Conservation (phyloP, 2,888 invertebrate species). For the Morpho deidamia region DNA sequence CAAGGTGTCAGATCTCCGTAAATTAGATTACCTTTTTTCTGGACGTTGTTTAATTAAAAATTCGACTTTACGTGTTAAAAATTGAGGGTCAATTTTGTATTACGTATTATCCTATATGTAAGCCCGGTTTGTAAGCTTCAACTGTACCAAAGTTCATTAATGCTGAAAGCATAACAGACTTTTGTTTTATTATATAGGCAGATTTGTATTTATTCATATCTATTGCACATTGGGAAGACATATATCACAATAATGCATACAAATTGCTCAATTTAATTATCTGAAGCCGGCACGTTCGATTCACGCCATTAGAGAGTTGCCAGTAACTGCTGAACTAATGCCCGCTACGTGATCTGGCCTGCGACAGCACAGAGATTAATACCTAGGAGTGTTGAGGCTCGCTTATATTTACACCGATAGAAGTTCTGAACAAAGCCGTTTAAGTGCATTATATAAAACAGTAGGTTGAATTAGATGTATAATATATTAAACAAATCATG, state of each 20-base stretch:
- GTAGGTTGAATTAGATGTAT: too few relatives aligned
- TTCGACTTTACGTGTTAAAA: too few relatives aligned
- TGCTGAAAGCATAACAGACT: too few relatives aligned
- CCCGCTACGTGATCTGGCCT: constrained; percentile 41
- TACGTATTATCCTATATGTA: too few relatives aligned
- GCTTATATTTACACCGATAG: constrained; percentile 1
- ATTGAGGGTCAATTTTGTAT: too few relatives aligned
- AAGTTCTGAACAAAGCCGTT: background rate
- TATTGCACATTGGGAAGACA: background rate
- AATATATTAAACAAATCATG: too few relatives aligned
- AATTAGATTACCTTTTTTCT: constrained; percentile 6
- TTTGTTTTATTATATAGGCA: too few relatives aligned
- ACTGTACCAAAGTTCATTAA: too few relatives aligned
- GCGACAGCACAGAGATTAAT: constrained; percentile 22
- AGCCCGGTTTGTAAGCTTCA: too few relatives aligned
- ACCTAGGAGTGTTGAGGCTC: constrained; percentile 14
- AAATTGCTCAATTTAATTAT: constrained; percentile 25
- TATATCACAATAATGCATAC: constrained; percentile 6
- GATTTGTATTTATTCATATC: too few relatives aligned
- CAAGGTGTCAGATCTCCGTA: constrained; percentile 9
- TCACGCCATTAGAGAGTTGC: constrained; percentile 47
- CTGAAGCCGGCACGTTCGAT: constrained; percentile 40
- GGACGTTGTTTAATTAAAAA: constrained; percentile 20
- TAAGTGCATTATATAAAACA: too few relatives aligned
- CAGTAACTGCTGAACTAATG: constrained; percentile 42